Evolutionary conservation across 1,140 invertebrate genomes (phyloP), one percentile per base, ranked within the genome.

Genomic region (Cydia pomonella): DNA sequence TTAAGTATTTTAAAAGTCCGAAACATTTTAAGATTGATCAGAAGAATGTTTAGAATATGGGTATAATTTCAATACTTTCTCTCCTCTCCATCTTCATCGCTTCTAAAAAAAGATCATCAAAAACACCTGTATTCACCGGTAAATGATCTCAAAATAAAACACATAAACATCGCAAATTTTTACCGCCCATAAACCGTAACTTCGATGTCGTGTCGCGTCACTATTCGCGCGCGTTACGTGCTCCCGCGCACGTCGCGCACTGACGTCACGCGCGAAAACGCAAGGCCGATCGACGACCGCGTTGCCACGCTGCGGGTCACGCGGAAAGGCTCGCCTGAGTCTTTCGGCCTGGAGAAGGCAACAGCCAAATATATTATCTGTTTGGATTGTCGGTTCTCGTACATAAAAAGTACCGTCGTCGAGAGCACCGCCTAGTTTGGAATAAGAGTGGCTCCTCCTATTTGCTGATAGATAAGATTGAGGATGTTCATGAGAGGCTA

Each of bases 271-370:
- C 50, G 75, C 81, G 89, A 86, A 82, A 89, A 88, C 87, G 87
- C 87, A 90, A 91, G 88, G 88, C 83, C 88, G 89, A 87, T 33
- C 87, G 80, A 82, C 83, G 87, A 89, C 87, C 89, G 86, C 83
- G 75, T 66, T 66, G 63, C 63, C 63, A 66, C 16, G 62, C 33
- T 38, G 13, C 3, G 62, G 62, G 16, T 18, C 25, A 27, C 63
- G 63, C 3, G 63, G 25, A 16, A 12, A 10, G 27, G 12, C 0
- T 27, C n/a, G 63, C 27, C 33, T 4, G 27, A 16, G 16, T 53
- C 0, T 16, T 53, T 47, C 16, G 44, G 44, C 7, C 33, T 38
- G 10, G 1, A 9, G 33, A 38, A 10, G 29, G 33, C 33, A 38
- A 38, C 33, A 38, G 33, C 10, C 33, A 10, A 38, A 38, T 38